A percentile compares a stretch with the other conserved stretches of the same genome.
Evolutionary conservation across 2,797 vertebrate genomes (phyloP).

Genomic region (Sebastes alutus): DNA sequence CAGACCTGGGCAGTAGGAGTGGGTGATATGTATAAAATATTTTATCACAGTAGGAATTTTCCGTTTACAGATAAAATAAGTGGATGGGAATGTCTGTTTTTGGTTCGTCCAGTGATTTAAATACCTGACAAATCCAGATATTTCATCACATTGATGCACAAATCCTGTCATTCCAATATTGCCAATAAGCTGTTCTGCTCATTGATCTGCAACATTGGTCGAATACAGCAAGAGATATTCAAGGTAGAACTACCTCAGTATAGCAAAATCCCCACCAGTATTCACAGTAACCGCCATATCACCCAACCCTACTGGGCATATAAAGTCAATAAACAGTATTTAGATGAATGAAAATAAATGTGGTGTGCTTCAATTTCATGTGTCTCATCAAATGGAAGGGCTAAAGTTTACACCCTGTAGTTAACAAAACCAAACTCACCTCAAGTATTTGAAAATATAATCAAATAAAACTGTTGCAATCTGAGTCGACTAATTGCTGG

Average conservation of each 20-base stretch:
- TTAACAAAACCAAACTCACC: constrained; percentile 46
- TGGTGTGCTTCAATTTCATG: constrained; percentile 22
- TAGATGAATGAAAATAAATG: constrained; percentile 36
- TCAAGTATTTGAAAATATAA: constrained; percentile 38
- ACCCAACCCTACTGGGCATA: constrained; percentile 38
- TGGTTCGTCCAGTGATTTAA: constrained; percentile 12
- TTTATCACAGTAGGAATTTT: constrained; percentile 1
- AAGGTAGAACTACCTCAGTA: constrained; percentile 2
- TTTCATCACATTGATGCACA: not conserved
- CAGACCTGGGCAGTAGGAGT: constrained; percentile 30
- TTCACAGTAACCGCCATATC: constrained; percentile 17
- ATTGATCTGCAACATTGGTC: constrained; percentile 5
- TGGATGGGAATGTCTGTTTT: constrained; percentile 31
- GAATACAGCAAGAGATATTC: not conserved
- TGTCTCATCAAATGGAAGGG: constrained; percentile 28
- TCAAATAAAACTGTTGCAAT: constrained; percentile 42
- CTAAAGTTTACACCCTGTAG: constrained; percentile 15
- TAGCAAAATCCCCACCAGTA: constrained; percentile 1
- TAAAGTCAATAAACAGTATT: constrained; percentile 31
- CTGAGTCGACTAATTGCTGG: constrained; percentile 29
- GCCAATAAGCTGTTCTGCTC: constrained; percentile 15
- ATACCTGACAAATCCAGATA: constrained; percentile 29
- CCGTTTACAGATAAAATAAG: not conserved
- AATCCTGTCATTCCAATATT: not conserved
- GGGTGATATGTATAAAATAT: constrained; percentile 29